Evolutionary conservation across 2,888 invertebrate species (phyloP).

Genomic region (Spatulosminthurus flaviceps): DNA sequence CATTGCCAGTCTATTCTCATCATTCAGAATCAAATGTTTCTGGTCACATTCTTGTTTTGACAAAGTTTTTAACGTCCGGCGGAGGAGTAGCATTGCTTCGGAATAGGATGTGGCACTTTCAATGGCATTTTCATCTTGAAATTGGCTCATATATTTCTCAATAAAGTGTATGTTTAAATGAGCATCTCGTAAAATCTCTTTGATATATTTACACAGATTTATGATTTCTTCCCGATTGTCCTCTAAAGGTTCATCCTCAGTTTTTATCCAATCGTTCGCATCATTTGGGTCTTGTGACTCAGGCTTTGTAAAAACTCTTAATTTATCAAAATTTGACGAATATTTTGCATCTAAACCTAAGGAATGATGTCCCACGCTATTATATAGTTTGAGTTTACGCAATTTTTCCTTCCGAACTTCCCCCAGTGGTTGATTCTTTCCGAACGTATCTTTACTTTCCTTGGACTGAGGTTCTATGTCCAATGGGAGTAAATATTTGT

Average conservation of each 20-base stretch:
- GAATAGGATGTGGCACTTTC: background rate
- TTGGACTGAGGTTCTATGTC: background rate
- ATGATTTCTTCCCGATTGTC: background rate
- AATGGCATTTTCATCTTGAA: background rate
- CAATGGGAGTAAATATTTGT: background rate
- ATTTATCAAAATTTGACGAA: background rate
- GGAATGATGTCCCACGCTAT: background rate
- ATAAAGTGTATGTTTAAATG: background rate
- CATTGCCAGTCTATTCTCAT: background rate
- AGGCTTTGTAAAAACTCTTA: background rate
- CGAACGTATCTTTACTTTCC: too few relatives aligned
- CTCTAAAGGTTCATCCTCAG: background rate
- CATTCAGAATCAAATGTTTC: background rate
- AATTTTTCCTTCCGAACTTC: background rate
- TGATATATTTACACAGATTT: background rate
- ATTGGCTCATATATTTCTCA: conserved; percentile 2
- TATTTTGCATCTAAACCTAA: background rate
- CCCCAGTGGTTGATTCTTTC: background rate
- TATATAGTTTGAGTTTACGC: background rate
- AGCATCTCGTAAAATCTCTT: background rate
- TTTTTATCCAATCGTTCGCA: background rate
- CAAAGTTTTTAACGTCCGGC: background rate
- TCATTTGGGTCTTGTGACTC: background rate
- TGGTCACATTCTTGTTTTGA: background rate
- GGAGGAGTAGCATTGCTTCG: conserved; percentile 10